Evolutionary conservation across 37 sponge, comb jelly and placozoan genomes (phyloP), one percentile per base, ranked within the genome.

Genomic region (Cladorhizidae sp.): DNA sequence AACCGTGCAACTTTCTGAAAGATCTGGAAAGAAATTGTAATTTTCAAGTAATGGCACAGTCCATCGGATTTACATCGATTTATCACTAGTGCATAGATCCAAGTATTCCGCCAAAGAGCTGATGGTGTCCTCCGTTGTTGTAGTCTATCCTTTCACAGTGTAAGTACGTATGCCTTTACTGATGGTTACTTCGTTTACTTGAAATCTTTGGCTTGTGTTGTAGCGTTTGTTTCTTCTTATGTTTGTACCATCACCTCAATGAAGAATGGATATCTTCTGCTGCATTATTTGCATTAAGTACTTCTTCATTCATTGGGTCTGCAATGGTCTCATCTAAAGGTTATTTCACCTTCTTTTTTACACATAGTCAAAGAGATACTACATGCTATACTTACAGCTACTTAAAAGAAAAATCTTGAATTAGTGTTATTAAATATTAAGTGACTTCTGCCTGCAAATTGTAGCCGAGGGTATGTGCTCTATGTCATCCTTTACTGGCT

Each of bases 11-110:
- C 37, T 94, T 94, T 58, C 68, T 88, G 31, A 62, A 91, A 22
- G 92, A 81, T 0, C 68, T 94, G 43, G 72, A 76, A 74, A 88
- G 87, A 78, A 94, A 94, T 57, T 77, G 95, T 92, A 28, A 76
- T 88, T 32, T 22, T 25, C 20, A 23, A 42, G 21, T 3, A 80
- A 14, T 11, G 23, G 0, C 3, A 1, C 36, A 56, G 9, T 32
- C 36, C 70, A 31, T 3, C 33, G 17, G 38, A 0, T 72, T 71
- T 12, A 45, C 5, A 45, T 45, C 9, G 9, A 45, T 12, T 15
- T 82, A 21, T 28, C 62, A 7, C 20, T 56, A 82, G 82, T 82
- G 63, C 63, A 73, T 28, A 72, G 62, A 59, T 25, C 72, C 61
- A 82, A 61, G 3, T 70, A 82, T 41, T 55, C 41, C 8, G 2